Evolutionary conservation across 2,113 vertebrate species (phyloP).

Genomic region (Bungarus multicinctus): DNA sequence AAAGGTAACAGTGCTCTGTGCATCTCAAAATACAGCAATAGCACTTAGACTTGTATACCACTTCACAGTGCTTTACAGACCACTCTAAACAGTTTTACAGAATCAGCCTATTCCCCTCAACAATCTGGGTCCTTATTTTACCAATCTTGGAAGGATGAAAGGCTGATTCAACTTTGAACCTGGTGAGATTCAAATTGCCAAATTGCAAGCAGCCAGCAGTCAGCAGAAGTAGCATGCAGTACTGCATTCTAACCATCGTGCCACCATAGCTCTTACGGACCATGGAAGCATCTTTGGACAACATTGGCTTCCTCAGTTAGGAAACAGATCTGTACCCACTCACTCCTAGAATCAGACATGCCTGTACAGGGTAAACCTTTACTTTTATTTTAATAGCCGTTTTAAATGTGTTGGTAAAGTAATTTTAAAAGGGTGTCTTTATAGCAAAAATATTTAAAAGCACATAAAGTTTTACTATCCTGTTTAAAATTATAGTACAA

Average conservation of each 20-base stretch:
- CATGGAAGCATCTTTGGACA: neutral
- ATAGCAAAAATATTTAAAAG: neutral
- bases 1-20: neutral
- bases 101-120: no score
- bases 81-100: no score
- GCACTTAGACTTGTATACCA: no score
- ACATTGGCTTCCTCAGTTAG: neutral
- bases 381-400: neutral
- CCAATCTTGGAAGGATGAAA: no score
- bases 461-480: neutral
- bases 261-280: neutral
- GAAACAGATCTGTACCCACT: neutral
- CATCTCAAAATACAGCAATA: neutral
- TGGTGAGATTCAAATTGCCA: no score
- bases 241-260: no score
- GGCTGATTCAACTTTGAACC: no score
- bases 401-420: neutral
- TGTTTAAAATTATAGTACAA: conserved; percentile 3
- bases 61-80: no score
- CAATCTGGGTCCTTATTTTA: no score
- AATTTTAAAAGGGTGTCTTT: neutral
- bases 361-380: neutral
- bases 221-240: no score
- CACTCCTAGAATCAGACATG: neutral
- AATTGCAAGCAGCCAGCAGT: no score